Base-by-base conservation (phyloP, 2,797 vertebrate species). In the Octomys mimax region DNA sequence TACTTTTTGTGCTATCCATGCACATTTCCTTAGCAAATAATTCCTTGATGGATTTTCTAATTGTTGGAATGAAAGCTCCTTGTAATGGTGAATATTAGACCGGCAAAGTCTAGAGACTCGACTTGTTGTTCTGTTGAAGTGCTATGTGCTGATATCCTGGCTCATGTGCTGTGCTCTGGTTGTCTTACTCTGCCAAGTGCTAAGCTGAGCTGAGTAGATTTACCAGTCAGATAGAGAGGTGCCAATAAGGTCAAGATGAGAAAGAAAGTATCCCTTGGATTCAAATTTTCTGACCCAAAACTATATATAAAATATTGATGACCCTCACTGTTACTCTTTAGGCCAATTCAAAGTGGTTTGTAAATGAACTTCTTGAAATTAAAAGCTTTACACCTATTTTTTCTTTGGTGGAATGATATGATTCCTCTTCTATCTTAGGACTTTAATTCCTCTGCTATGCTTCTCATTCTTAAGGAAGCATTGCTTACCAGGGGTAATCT, bases 191-290 rank as follows among this genome's bases (percentile, higher is more conserved):
- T 57, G 11, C 36, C 54, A 75, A 81, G 22, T 21, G 54, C 19
- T 19, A 26, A 87, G 36, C 19, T 9, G 22, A 61, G 42, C 26
- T n/a, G n/a, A 83, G n/a, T 2, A 2, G 36, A 54, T 13, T 79
- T 39, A 14, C 0, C 0, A 87, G 33, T 5, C 36, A n/a, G 7
- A 39, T 39, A 89, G 24, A 22, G 0, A 10, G 1, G 1, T 59
- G 18, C 22, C 28, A 81, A n/a, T 36, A 31, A 39, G 49, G n/a
- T 54, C 49, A 39, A 61, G 22, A 61, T n/a, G 1, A 24, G 54
- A 26, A 54, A 75, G 14, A 75, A 75, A 19, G 2, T 10, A 31
- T 39, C 8, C 0, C 19, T 82, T 36, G 83, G 31, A 54, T 13
- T 33, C 4, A 46, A 22, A 13, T 57, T 14, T 62, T 92, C 21